Percentiles rank a stretch among this genome's conserved stretches.
Conservation (phyloP, 2,888 invertebrate genomes). For the Eupithecia centaureata region DNA sequence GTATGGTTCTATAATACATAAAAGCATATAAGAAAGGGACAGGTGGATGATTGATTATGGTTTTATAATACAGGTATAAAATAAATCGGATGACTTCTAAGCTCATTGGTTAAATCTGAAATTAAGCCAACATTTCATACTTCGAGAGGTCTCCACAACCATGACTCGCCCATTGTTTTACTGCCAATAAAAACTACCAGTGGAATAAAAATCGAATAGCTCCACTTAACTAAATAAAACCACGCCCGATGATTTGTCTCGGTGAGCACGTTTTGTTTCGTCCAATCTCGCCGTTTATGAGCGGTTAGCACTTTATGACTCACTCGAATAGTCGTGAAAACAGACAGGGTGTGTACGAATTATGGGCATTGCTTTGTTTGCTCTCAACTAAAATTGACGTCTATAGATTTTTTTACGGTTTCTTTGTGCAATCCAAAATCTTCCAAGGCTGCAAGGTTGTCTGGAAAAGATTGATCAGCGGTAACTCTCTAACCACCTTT, state of each 20-base stretch:
- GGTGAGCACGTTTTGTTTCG: conserved; percentile 43
- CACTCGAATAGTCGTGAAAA: conserved; percentile 44
- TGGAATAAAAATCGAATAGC: conserved; percentile 2
- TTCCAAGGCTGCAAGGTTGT: too few relatives aligned
- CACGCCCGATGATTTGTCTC: conserved; percentile 21
- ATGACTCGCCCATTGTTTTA: background rate
- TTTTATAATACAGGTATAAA: background rate
- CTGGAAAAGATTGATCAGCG: too few relatives aligned
- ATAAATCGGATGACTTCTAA: too few relatives aligned
- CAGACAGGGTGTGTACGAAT: conserved; percentile 19
- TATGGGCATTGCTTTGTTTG: conserved; percentile 8
- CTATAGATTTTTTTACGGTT: background rate
- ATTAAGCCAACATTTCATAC: background rate
- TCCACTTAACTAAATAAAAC: conserved; percentile 7
- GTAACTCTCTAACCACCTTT: too few relatives aligned
- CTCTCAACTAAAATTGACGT: background rate
- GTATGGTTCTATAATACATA: too few relatives aligned
- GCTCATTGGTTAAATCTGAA: background rate
- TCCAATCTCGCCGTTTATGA: conserved; percentile 55
- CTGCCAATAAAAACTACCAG: conserved; percentile 10
- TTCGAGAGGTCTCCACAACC: background rate
- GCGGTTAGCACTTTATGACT: conserved; percentile 48
- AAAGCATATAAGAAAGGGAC: too few relatives aligned
- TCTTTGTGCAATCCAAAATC: conserved; percentile 7
- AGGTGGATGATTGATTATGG: too few relatives aligned